Conservation (phyloP, 2,888 invertebrate genomes). For the Hydropsyche betteni region DNA sequence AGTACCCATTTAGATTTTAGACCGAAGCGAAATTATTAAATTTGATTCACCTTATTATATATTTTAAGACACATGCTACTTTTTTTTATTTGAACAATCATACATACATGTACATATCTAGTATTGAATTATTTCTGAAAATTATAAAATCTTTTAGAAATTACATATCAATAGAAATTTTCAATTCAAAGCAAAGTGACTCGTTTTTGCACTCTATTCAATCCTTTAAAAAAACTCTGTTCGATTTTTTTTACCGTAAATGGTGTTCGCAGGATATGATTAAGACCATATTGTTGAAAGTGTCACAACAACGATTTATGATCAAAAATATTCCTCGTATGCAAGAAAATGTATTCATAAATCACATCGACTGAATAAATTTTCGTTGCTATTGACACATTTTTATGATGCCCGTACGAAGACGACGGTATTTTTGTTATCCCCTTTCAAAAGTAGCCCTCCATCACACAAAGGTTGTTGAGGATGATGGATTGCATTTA, state of each 20-base stretch:
- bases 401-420: background rate
- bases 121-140: too few species aligned
- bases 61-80: too few species aligned
- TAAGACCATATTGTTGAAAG: too few species aligned
- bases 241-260: too few species aligned
- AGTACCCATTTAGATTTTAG: too few species aligned
- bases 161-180: background rate
- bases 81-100: too few species aligned
- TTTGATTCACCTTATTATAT: too few species aligned
- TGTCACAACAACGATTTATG: background rate
- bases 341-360: conserved; percentile 13
- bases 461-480: background rate
- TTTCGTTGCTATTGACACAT: conserved; percentile 21
- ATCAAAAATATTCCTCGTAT: background rate
- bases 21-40: too few species aligned
- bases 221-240: background rate
- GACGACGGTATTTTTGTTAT: background rate
- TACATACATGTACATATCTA: too few species aligned
- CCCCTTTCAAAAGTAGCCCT: conserved; percentile 15
- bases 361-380: conserved; percentile 15
- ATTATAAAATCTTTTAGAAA: too few species aligned
- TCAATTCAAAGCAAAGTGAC: background rate
- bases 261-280: too few species aligned
- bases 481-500: conserved; percentile 32
- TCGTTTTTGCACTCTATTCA: background rate